These are phyloP conservation scores for Hydropsyche tenuis DNA, from an alignment of 1,140 invertebrate genomes.

Conservation along the genomic window DNA sequence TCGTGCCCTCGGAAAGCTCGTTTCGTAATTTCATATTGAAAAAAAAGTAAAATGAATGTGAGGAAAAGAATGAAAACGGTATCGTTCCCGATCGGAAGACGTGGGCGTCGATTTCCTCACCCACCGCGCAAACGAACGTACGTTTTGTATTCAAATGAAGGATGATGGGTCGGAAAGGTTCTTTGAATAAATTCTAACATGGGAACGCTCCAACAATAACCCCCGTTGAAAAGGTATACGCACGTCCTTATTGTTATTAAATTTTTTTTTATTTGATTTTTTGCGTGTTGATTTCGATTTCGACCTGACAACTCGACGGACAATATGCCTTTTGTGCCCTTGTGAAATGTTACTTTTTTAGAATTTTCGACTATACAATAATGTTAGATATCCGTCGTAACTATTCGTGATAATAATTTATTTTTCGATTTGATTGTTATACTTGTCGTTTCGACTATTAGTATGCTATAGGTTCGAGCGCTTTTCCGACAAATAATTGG, in stretches of 20 bases:
- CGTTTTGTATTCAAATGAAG: constrained; percentile 7
- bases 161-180: not conserved
- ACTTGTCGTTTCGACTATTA: no score
- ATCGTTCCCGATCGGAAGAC: not conserved
- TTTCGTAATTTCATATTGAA: no score
- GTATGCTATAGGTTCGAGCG: no score
- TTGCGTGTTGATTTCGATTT: not conserved
- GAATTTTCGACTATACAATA: no score
- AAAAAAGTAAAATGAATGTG: no score
- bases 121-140: not conserved
- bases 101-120: constrained; percentile 3
- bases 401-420: no score
- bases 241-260: not conserved
- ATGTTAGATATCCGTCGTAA: no score
- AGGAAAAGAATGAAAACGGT: not conserved
- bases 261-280: not conserved
- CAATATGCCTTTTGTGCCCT: not conserved
- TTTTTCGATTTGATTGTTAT: no score
- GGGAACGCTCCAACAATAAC: constrained; percentile 5
- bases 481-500: no score
- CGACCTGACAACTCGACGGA: not conserved
- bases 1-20: no score
- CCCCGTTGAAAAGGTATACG: not conserved
- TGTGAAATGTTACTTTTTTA: no score
- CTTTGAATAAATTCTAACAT: constrained; percentile 5